Conservation (phyloP, 1,140 invertebrate species). For the Hylaeus volcanicus region DNA sequence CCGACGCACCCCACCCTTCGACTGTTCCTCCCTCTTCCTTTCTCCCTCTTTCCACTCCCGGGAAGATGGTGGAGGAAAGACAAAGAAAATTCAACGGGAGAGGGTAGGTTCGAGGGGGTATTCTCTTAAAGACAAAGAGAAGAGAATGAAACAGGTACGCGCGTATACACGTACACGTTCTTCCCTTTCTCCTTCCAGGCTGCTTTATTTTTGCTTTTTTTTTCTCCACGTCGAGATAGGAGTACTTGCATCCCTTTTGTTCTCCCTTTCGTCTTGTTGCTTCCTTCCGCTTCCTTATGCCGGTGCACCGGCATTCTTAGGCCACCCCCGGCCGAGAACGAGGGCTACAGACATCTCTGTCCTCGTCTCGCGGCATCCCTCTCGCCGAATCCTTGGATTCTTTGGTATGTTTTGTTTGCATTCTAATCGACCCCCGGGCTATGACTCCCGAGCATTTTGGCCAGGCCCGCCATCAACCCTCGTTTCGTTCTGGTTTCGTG, state of each 20-base stretch:
- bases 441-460: slow-evolving; percentile 21
- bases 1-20: slow-evolving; percentile 20
- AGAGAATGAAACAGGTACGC: slow-evolving; percentile 32
- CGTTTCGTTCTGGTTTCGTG: neutral
- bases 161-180: neutral
- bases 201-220: neutral
- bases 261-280: neutral
- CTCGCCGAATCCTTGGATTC: neutral
- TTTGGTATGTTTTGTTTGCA: slow-evolving; percentile 42
- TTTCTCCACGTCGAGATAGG: slow-evolving; percentile 5
- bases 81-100: neutral
- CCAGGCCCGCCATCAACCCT: neutral
- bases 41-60: neutral
- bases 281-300: slow-evolving; percentile 16
- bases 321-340: neutral
- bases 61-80: neutral
- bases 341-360: neutral
- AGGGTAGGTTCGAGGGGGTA: neutral
- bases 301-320: neutral
- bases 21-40: slow-evolving; percentile 16
- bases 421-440: slow-evolving; percentile 52
- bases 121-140: slow-evolving; percentile 42
- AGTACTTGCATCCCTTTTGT: neutral
- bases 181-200: neutral
- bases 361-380: neutral